phyloP scores from a whole-genome alignment of 1,140 invertebrate species.

The Drosophila asahinai region DNA sequence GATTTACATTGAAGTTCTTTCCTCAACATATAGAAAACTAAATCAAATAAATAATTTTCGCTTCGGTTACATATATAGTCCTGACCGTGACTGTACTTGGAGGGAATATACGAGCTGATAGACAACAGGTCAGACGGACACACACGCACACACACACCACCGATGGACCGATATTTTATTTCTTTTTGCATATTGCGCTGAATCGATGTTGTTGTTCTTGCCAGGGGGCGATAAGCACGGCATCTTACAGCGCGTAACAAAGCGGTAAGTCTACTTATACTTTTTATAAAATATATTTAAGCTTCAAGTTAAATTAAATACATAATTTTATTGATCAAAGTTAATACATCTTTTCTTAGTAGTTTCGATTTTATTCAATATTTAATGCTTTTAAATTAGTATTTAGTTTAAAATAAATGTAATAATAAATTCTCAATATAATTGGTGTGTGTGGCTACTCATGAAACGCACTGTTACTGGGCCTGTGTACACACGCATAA shows the following conservation, averaged over 20 bases:
- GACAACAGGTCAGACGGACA: conserved; percentile 34
- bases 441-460: too few relatives aligned
- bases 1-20: too few relatives aligned
- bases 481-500: conserved; percentile 27
- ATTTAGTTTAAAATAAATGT: too few relatives aligned
- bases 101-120: conserved; percentile 22
- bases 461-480: conserved; percentile 22
- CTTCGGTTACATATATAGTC: too few relatives aligned
- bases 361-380: rapidly evolving
- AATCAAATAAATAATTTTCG: too few relatives aligned
- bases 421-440: too few relatives aligned
- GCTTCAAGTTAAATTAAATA: background rate
- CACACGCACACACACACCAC: background rate
- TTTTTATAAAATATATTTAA: background rate
- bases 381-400: background rate
- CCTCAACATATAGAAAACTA: too few relatives aligned
- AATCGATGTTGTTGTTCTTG: conserved; percentile 28
- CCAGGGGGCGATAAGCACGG: conserved; percentile 64
- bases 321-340: too few relatives aligned
- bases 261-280: background rate
- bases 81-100: background rate
- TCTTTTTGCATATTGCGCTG: conserved; percentile 65
- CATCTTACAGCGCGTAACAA: conserved; percentile 4
- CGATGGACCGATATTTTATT: conserved; percentile 14
- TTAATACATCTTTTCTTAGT: too few relatives aligned